These are phyloP conservation scores for Pteria penguin DNA, from an alignment of 2,888 invertebrate genomes.

Conservation along the genomic window DNA sequence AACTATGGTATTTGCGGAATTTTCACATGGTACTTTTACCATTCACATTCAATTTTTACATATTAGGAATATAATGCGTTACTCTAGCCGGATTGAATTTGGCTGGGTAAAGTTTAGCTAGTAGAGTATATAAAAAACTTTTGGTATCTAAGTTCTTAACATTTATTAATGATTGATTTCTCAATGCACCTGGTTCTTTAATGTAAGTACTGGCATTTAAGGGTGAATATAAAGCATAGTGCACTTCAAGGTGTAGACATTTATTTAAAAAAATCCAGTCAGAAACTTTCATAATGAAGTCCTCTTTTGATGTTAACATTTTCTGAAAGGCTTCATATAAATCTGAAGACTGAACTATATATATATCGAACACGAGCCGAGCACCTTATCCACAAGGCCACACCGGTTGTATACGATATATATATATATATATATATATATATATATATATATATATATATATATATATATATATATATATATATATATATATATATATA, in stretches of 20 bases:
- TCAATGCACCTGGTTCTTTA: background rate
- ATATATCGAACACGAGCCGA: conserved; percentile 34
- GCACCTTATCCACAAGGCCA: conserved; percentile 45
- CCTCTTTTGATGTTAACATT: too few species aligned
- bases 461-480: too few species aligned
- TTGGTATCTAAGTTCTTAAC: background rate
- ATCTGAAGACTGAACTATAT: conserved; percentile 29
- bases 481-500: too few species aligned
- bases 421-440: too few species aligned
- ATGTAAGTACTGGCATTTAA: conserved; percentile 46
- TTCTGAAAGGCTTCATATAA: conserved; percentile 46
- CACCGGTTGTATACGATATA: too few species aligned
- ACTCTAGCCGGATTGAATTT: conserved; percentile 14
- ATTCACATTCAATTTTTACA: conserved; percentile 36
- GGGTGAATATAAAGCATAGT: too few species aligned
- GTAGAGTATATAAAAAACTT: too few species aligned
- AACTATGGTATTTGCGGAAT: conserved; percentile 38
- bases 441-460: too few species aligned
- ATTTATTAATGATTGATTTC: too few species aligned
- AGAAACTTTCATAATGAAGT: too few species aligned
- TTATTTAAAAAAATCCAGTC: too few species aligned
- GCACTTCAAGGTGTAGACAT: conserved; percentile 45
- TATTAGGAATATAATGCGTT: conserved; percentile 30
- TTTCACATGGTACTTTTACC: conserved; percentile 36
- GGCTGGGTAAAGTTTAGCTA: too few species aligned